Percentiles rank a stretch among this genome's conserved stretches.
Evolutionary conservation across 2,797 vertebrate species (phyloP).

Genomic region (Schizopygopsis pylzovi): DNA sequence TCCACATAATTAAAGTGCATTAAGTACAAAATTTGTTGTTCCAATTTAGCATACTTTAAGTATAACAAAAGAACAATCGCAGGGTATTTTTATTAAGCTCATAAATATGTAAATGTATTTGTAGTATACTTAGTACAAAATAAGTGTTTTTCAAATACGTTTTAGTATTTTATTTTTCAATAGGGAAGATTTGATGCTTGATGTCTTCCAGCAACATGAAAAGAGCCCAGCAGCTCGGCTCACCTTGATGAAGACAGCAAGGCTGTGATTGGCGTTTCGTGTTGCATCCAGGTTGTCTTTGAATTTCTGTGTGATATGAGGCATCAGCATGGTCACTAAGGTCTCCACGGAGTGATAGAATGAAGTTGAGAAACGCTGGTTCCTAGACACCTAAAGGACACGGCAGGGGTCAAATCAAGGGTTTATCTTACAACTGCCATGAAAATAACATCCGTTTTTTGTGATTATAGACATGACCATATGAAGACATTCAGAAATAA

Average conservation of each 20-base stretch:
- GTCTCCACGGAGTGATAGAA: constrained; percentile 97
- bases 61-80: no score
- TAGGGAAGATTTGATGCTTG: neutral
- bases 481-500: neutral
- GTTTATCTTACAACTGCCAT: neutral
- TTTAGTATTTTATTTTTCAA: neutral
- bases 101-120: neutral
- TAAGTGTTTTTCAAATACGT: neutral
- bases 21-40: no score
- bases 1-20: no score
- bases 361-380: constrained; percentile 94
- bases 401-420: neutral
- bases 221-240: neutral
- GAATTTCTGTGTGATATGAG: constrained; percentile 97
- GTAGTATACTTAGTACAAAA: neutral
- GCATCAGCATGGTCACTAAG: constrained; percentile 95
- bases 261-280: constrained; percentile 95
- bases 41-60: no score
- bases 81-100: no score
- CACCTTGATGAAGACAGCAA: constrained; percentile 97
- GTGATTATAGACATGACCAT: neutral
- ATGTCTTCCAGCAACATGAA: neutral
- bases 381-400: constrained; percentile 85
- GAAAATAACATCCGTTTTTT: neutral
- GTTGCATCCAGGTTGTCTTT: constrained; percentile 95